Evolutionary conservation across 1,140 invertebrate species (phyloP).

Genomic region (Micrasema longulum): DNA sequence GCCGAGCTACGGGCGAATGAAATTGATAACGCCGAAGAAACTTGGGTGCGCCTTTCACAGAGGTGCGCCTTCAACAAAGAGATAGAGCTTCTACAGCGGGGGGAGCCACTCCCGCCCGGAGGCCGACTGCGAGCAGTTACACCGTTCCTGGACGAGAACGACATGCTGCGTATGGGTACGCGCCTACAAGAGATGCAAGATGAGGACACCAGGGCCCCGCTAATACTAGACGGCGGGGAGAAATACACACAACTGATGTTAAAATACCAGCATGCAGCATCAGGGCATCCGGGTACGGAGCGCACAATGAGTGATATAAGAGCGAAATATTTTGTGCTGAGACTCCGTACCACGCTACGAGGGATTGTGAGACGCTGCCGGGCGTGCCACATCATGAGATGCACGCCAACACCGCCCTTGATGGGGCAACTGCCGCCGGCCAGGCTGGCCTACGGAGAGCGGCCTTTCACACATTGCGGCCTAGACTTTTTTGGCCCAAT

Average conservation of each 20-base stretch:
- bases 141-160: background rate
- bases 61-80: background rate
- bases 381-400: background rate
- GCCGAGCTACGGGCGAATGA: slow-evolving; percentile 50
- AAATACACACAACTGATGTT: background rate
- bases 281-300: background rate
- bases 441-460: background rate
- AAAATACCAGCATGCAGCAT: background rate
- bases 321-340: background rate
- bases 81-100: background rate
- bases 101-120: background rate
- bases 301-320: background rate
- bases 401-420: background rate
- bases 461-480: slow-evolving; percentile 3
- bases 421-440: background rate
- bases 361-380: background rate
- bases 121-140: background rate
- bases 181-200: background rate
- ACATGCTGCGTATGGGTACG: background rate
- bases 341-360: background rate
- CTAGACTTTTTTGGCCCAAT: background rate
- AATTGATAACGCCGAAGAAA: background rate
- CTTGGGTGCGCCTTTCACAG: background rate
- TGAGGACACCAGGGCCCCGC: background rate
- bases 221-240: background rate